phyloP scores from a whole-genome alignment of 2,888 invertebrate species.

The Cerceris rybyensis region DNA sequence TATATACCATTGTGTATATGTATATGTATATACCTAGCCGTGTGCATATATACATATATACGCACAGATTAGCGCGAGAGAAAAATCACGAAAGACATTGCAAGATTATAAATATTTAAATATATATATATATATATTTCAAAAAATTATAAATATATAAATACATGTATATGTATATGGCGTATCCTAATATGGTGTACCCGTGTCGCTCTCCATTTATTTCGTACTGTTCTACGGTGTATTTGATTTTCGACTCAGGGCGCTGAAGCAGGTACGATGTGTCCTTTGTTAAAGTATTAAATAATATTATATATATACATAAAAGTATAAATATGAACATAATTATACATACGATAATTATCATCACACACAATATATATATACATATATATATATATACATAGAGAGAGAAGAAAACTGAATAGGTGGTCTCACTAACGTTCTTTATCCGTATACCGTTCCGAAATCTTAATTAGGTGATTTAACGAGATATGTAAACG shows the following conservation, averaged over 20 bases:
- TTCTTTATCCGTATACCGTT: constrained; percentile 76
- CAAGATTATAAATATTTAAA: constrained; percentile 26
- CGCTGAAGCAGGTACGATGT: constrained; percentile 56
- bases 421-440: constrained; percentile 68
- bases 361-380: constrained; percentile 31
- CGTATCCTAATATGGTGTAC: constrained; percentile 35
- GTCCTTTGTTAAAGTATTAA: constrained; percentile 76
- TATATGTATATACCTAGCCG: constrained; percentile 20
- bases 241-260: constrained; percentile 54
- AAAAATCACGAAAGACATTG: neutral
- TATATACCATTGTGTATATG: constrained; percentile 20
- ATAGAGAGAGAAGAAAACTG: constrained; percentile 39
- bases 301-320: constrained; percentile 43
- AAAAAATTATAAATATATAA: constrained; percentile 27
- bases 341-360: constrained; percentile 39
- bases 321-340: constrained; percentile 24
- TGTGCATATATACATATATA: constrained; percentile 1
- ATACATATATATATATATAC: constrained; percentile 29
- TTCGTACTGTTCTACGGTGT: constrained; percentile 46
- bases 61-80: constrained; percentile 18
- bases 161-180: constrained; percentile 42
- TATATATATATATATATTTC: constrained; percentile 1
- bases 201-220: constrained; percentile 41
- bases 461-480: constrained; percentile 75
- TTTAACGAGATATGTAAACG: constrained; percentile 69